Base-by-base conservation (phyloP, 1,140 invertebrate species). In the Physella acuta region DNA sequence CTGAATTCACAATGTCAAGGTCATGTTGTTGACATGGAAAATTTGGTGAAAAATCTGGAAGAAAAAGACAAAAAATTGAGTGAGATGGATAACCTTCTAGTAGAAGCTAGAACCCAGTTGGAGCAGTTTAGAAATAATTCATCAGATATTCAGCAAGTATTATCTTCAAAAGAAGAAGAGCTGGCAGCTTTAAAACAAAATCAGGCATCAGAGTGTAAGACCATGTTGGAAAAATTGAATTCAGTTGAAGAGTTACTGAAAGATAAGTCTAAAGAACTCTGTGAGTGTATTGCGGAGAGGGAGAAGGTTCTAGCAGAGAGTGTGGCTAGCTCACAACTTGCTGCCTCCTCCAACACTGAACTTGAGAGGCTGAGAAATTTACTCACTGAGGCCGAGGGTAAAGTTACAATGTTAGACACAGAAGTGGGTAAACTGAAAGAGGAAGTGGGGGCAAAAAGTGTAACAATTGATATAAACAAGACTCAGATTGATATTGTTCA, bases 141-240 rank as follows among this genome's bases (percentile, higher is more conserved):
- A 33, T 53, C 20, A 44, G 20, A 44, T 26, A 8, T 52, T 52
- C 16, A 65, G 24, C 26, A n/a, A 31, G 31, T 5, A 53, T 14
- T 52, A 26, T 30, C 51, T 20, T 31, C 28, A 33, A 53, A 53
- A 49, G 33, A 53, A 17, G 60, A 52, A 53, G 62, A 65, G 36
- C 28, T 65, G 34, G 26, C 30, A 16, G 14, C 20, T 33, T 30
- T 65, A 28, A 51, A 65, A 44, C 39, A 53, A 53, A 65, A 30
- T 65, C 28, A 24, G 8, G 44, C 51, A 65, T 39, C 28, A 34
- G 16, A 65, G 28, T n/a, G n/a, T n/a, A n/a, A n/a, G n/a, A n/a
- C n/a, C n/a, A n/a, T n/a, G n/a, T n/a, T n/a, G n/a, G n/a, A n/a
- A n/a, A n/a, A n/a, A n/a, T n/a, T n/a, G n/a, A n/a, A n/a, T n/a